Evolutionary conservation across 2,113 vertebrate species (phyloP), one percentile per base, ranked within the genome.

Genomic region (Oncorhynchus kisutch): DNA sequence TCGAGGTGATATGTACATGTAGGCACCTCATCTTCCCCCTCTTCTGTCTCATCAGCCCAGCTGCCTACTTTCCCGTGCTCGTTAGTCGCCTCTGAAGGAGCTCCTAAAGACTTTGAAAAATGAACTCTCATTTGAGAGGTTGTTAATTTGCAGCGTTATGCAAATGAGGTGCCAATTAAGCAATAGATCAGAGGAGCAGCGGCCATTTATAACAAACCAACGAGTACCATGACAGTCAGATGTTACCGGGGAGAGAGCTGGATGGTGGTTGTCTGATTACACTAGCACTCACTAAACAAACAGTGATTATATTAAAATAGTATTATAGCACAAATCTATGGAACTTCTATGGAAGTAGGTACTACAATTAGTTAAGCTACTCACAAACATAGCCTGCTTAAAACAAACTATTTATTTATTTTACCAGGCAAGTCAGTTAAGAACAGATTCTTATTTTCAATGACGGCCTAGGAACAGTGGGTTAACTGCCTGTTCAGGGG

Each of bases 141-240:
- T 91, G 93, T 94, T 94, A 95, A 95, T 94, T 95, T 95, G 93
- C 93, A 95, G 92, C 93, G 91, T 93, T 94, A 94, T 95, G 94
- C 93, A 95, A 95, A 95, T 95, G 92, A 94, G 93, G 91, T 92
- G 91, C 92, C 94, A 94, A 94, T 95, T 94, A 95, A 94, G 92
- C 92, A 84, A 92, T 92, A 93, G 92, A 93, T 94, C 93, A 91
- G 91, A 93, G 90, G 92, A 91, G 92, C 92, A 86, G 91, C 89
- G 87, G 90, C 92, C 92, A 94, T 94, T 93, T 93, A 94, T 94
- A 94, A 94, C 91, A 87, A 91, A 89, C 81, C 91, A 94, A 93
- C 90, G 92, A 94, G 93, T 90, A 86, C 88, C 89, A 91, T 92
- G 92, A 93, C 93, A 93, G 86, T 91, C 90, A 90, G 91, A 92